Conservation (phyloP, 2,797 vertebrate species). For the Tympanoctomys barrerae region DNA sequence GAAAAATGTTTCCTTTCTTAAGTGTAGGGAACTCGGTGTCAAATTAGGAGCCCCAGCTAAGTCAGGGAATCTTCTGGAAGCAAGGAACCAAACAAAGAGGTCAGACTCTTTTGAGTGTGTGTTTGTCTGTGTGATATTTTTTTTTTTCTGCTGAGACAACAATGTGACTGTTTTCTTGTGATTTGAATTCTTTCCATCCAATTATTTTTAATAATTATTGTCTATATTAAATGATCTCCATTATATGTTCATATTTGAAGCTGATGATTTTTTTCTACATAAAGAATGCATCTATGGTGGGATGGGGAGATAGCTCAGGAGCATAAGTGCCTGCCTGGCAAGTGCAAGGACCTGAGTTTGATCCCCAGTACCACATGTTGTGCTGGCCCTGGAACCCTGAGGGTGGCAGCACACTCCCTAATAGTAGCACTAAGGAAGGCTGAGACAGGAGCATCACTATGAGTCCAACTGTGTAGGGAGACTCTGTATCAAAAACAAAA, state of each 20-base stretch:
- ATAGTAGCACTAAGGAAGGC: too few species aligned
- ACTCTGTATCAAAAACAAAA: too few species aligned
- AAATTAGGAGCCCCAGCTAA: not conserved
- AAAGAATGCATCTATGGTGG: conserved; percentile 7
- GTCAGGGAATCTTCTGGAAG: conserved; percentile 20
- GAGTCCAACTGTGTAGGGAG: too few species aligned
- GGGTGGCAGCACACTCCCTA: too few species aligned
- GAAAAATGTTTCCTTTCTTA: conserved; percentile 29
- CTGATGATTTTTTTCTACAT: conserved; percentile 15
- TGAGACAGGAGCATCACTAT: too few species aligned
- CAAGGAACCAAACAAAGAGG: not conserved
- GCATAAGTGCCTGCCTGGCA: too few species aligned
- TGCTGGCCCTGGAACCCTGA: too few species aligned
- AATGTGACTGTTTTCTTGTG: not conserved
- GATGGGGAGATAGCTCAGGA: too few species aligned
- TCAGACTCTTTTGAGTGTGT: not conserved
- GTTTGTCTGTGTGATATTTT: not conserved
- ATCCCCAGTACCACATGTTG: too few species aligned
- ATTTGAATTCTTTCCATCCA: conserved; percentile 40
- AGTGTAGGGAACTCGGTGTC: not conserved
- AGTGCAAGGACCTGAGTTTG: too few species aligned
- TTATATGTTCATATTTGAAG: conserved; percentile 45
- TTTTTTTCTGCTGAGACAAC: conserved; percentile 6
- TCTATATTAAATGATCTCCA: conserved; percentile 23
- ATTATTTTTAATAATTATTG: conserved; percentile 56